Evolutionary conservation across 2,113 vertebrate genomes (phyloP), one percentile per base, ranked within the genome.

Genomic region (Apteryx mantelli): DNA sequence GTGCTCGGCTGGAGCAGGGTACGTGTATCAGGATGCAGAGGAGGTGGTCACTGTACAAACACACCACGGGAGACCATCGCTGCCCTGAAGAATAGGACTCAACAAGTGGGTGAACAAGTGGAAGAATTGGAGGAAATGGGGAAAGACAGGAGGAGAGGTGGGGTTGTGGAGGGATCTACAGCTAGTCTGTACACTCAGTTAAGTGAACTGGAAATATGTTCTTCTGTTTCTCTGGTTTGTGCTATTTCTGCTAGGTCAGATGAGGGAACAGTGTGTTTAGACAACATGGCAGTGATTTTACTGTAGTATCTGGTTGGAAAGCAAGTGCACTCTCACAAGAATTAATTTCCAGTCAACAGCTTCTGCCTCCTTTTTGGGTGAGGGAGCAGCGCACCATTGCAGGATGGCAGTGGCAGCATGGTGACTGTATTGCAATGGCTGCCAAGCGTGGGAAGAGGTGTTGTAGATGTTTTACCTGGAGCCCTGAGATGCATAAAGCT

Each of bases 21-120:
- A 13, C 19, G 12, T n/a, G 40, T 36, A 24, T 10, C 64, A 58
- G 38, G 30, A 25, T 46, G 52, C 52, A 76, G 52, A 40, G 44
- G 58, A 84, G 56, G 20, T 22, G 36, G n/a, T 61, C 48, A 12
- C 10, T 79, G 63, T 42, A 17, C 8, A 16, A 20, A 26, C 24
- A 40, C 0, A 2, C 16, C 2, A 0, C 19, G 50, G 26, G 34
- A 74, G 14, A 68, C 9, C 0, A 1, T 36, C 5, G 4, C 30
- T 78, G 50, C 22, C n/a, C 42, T 5, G 20, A 56, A 91, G 66
- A 71, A 30, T 0, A 70, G 25, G 7, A n/a, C 50, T 86, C 46
- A 83, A 81, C 71, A 86, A 34, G 71, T 78, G 42, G 4, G 19
- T 73, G 55, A 89, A 48, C 52, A 75, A 73, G 17, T 56, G 25